Base-by-base conservation (phyloP, 1,140 invertebrate species). In the Caenorhabditis remanei region DNA sequence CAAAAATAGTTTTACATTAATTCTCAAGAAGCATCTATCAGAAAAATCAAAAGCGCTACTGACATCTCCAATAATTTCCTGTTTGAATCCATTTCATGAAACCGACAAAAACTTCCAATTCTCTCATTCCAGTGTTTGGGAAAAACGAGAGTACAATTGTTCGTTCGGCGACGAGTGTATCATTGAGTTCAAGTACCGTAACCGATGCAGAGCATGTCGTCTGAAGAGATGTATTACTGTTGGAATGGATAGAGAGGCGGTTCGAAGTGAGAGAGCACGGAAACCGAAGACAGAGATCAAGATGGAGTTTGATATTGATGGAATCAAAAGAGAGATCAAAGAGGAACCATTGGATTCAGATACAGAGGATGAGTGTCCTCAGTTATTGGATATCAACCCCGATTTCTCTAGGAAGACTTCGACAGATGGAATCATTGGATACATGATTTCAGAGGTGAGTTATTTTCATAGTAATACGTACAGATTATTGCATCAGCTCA, bases 151-250 rank as follows among this genome's bases (percentile, higher is more conserved):
- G 8, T 79, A 79, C n/a, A 48, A 50, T 0, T 79, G 71, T n/a
- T 24, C 40, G 13, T 79, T 79, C 11, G 19, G 19, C 24, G 19
- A 24, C 9, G n/a, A 50, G 46, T 79, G 71, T 53, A 43, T 79
- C n/a, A 79, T 79, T 13, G 71, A 50, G 21, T 53, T 19, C 46
- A 79, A 79, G 24, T 79, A 79, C 71, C 71, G 71, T 79, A 79
- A 79, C 53, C 71, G 71, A 21, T 79, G 71, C 46, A 48, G 71
- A 32, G 19, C 16, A 13, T 79, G 71, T n/a, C 46, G 71, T 5
- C n/a, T 79, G 5, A 24, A 79, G 13, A 43, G 46, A 50, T 79
- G 71, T 32, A n/a, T 53, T 24, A 9, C 43, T 13, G 71, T 79
- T 1, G 43, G 71, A 24, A 79, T 79, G 71, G 71, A 79, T 50